Base-by-base conservation (phyloP, 2,888 invertebrate genomes). In the Dolichopus griseipennis region DNA sequence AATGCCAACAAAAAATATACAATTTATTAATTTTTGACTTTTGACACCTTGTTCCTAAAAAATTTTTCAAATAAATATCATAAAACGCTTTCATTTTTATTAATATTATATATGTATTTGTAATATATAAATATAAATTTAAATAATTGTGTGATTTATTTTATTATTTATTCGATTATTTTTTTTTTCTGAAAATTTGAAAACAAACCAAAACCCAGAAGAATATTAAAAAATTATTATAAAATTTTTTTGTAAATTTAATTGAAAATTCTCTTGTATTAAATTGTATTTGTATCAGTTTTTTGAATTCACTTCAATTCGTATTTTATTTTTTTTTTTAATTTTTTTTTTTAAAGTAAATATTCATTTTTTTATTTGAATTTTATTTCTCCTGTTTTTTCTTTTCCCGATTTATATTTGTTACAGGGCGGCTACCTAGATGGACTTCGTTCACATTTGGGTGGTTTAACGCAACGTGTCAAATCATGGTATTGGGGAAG, bases 401-500 rank as follows among this genome's bases (percentile, higher is more conserved):
- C 76, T 77, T 80, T 37, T 37, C 52, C 52, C 52, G 52, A 52
- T 52, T 52, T 52, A 15, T 52, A 77, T 80, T 76, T 78, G 80
- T 88, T 90, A 86, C 91, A 91, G 91, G 90, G 90, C 87, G 91
- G 91, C 86, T 91, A 91, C 90, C 89, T 91, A 86, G 92, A 92
- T 87, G 92, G 93, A 85, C 91, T 93, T 87, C 91, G 92, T 85
- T 91, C 91, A 86, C 92, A 92, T 88, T 90, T 93, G 86, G 93
- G 92, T 88, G 93, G 93, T 88, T 91, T 92, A 89, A 93, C 93
- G 87, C 92, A 93, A 90, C 92, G 92, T 90, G 92, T 93, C 87
- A 93, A 93, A 88, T 93, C 93, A 86, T 93, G 93, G 93, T 93
- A 93, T 90, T 93, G 93, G 93, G 93, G 93, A 87, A 90, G 92